These are phyloP conservation scores for Scophthalmus maximus DNA, from an alignment of 2,113 vertebrate genomes.

Conservation along the genomic window DNA sequence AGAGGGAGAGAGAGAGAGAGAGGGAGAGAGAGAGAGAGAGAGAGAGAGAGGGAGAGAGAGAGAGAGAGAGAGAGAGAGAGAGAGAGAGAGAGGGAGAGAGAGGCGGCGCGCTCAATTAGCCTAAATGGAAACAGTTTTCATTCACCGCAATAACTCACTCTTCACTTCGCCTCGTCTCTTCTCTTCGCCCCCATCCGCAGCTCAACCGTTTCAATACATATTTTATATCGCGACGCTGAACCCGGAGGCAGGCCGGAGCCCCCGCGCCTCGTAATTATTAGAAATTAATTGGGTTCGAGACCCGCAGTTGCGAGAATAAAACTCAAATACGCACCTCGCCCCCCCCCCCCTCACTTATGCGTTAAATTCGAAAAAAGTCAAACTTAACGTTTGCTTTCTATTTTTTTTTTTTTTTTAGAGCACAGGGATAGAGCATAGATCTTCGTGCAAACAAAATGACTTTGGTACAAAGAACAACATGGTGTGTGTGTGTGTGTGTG, in stretches of 20 bases:
- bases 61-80: constrained; percentile 44
- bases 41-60: constrained; percentile 25
- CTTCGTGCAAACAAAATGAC: not conserved
- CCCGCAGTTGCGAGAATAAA: constrained; percentile 84
- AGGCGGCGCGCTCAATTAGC: constrained; percentile 89
- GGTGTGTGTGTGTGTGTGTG: no score
- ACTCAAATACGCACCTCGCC: constrained; percentile 86
- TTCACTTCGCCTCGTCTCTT: constrained; percentile 59
- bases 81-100: constrained; percentile 67
- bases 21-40: not conserved
- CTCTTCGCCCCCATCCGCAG: constrained; percentile 60
- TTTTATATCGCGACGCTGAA: constrained; percentile 90
- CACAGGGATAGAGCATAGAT: no score
- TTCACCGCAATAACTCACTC: constrained; percentile 92
- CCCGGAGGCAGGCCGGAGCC: constrained; percentile 84
- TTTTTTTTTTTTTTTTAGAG: no score
- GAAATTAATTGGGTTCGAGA: constrained; percentile 96
- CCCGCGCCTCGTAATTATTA: constrained; percentile 95
- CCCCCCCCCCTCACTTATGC: constrained; percentile 51
- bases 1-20: no score
- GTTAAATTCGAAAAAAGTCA: constrained; percentile 2
- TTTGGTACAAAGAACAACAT: no score
- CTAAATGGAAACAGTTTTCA: constrained; percentile 95
- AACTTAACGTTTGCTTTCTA: no score
- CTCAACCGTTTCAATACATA: constrained; percentile 86